A percentile compares a stretch with the other conserved stretches of the same genome.
These are phyloP conservation scores for Troides oblongomaculatus DNA, from an alignment of 2,888 invertebrate genomes.

Conservation along the genomic window DNA sequence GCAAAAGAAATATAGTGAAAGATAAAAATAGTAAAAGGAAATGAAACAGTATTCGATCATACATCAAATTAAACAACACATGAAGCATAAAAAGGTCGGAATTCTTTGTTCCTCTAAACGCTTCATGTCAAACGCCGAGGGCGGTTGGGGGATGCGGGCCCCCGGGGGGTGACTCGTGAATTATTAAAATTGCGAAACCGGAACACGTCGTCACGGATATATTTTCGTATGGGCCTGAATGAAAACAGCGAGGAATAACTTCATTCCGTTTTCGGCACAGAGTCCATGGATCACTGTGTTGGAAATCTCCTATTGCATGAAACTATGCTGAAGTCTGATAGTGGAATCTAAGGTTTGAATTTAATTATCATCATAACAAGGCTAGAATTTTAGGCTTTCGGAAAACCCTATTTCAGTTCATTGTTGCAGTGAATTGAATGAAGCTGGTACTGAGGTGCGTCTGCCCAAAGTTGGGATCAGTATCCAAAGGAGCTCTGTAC, in stretches of 20 bases:
- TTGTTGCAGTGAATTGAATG: no score
- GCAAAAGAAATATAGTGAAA: background rate
- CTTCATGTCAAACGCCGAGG: background rate
- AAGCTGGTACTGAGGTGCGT: no score
- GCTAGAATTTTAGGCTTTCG: no score
- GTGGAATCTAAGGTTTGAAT: no score
- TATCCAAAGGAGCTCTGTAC: background rate
- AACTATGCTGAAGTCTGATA: no score
- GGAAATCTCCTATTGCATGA: no score
- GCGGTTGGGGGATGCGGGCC: background rate
- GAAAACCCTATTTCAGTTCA: no score
- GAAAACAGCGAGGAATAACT: background rate
- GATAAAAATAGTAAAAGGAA: background rate
- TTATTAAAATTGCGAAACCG: conserved; percentile 5
- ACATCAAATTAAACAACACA: conserved; percentile 1
- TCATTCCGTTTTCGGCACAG: no score
- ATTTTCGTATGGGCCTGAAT: background rate
- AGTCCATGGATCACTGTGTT: no score
- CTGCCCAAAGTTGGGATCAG: background rate
- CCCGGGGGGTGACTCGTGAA: background rate
- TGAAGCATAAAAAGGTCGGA: background rate
- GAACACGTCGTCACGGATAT: background rate
- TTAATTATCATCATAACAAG: no score
- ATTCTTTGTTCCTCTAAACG: conserved; percentile 3
- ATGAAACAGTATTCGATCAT: background rate